A percentile compares a stretch with the other conserved stretches of the same genome.
Conservation (phyloP, 92 coral and sea anemone species). For the Galaxea fascicularis region DNA sequence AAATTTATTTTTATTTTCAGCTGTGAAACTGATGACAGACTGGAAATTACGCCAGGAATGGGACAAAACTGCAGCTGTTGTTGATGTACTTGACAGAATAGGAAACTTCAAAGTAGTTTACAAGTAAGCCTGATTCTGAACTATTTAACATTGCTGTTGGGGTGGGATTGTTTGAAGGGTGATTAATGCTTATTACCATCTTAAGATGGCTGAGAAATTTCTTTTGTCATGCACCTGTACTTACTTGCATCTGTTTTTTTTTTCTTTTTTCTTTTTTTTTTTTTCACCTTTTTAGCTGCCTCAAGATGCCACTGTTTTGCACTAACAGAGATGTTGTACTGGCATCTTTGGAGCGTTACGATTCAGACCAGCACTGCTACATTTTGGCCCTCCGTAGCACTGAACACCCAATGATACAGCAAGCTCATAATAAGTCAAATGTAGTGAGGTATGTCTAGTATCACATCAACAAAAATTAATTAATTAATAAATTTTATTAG, state of each 20-base stretch:
- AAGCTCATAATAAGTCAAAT: constrained; percentile 51
- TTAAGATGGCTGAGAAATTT: no score
- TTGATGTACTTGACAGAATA: constrained; percentile 89
- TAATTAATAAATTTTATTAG: no score
- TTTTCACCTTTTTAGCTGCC: constrained; percentile 64
- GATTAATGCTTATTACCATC: no score
- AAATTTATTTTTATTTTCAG: constrained; percentile 50
- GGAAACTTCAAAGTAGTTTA: constrained; percentile 95
- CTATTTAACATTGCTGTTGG: no score
- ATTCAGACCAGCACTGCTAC: constrained; percentile 83
- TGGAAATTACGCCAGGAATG: constrained; percentile 87
- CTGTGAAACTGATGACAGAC: constrained; percentile 88
- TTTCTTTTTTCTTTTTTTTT: not conserved
- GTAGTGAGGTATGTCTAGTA: constrained; percentile 70
- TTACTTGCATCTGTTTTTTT: no score
- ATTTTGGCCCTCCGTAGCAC: constrained; percentile 91
- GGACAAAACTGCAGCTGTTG: constrained; percentile 89
- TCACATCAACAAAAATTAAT: not conserved
- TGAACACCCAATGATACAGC: constrained; percentile 85
- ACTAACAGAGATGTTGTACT: constrained; percentile 87
- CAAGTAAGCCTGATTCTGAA: constrained; percentile 66
- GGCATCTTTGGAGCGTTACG: constrained; percentile 86
- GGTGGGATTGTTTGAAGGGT: no score
- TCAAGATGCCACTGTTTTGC: constrained; percentile 94
- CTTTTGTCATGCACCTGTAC: no score